Percentiles rank a stretch among this genome's conserved stretches.
These are phyloP conservation scores for Acropora tenuis DNA, from an alignment of 64 coral and sea anemone genomes.

Conservation along the genomic window DNA sequence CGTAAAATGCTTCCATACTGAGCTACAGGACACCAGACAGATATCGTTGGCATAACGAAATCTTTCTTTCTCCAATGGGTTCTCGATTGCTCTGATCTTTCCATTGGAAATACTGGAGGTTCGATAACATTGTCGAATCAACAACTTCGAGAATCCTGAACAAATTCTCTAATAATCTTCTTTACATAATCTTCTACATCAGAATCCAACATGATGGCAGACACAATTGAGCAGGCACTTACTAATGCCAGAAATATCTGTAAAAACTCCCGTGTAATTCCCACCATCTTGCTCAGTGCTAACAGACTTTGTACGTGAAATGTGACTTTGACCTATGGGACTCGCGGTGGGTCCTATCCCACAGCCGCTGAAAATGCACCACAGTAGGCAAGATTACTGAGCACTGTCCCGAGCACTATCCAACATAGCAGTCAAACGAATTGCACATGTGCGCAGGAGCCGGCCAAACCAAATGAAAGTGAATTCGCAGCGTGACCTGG, in stretches of 20 bases:
- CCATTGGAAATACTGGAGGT: background rate
- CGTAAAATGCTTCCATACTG: background rate
- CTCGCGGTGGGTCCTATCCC: too few species aligned
- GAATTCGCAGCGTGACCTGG: too few species aligned
- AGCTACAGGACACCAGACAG: constrained; percentile 1
- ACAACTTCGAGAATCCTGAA: background rate
- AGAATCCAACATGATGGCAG: background rate
- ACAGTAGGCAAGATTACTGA: too few species aligned
- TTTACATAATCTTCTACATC: background rate
- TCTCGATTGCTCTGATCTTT: background rate
- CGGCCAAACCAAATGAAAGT: too few species aligned
- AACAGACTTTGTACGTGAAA: too few species aligned
- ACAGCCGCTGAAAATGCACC: too few species aligned
- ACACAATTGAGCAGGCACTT: background rate
- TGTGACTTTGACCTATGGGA: too few species aligned
- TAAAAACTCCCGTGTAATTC: background rate
- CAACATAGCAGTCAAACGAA: too few species aligned
- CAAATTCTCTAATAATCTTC: background rate
- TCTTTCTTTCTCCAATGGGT: background rate
- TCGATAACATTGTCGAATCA: background rate
- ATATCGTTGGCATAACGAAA: constrained; percentile 14
- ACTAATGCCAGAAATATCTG: background rate
- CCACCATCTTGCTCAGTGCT: too few species aligned
- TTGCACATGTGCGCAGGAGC: too few species aligned
- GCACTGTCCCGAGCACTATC: too few species aligned